Evolutionary conservation across 2,888 invertebrate species (phyloP), one percentile per base, ranked within the genome.

Genomic region (Pomacea canaliculata): DNA sequence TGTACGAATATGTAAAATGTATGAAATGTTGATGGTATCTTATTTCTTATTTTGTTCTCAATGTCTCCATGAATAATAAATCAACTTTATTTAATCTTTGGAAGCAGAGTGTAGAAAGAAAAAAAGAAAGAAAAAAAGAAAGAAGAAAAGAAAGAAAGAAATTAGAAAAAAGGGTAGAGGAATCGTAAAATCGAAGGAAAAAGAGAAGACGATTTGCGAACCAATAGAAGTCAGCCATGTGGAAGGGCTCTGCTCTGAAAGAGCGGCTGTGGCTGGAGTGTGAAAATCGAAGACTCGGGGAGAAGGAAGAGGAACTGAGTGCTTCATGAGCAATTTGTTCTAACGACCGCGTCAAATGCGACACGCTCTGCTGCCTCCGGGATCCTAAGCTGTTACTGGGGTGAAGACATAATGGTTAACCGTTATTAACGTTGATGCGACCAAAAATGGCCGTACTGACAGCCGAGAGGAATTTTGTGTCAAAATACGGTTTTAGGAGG

Each of bases 301-400:
- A 37, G 19, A 68, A 56, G 51, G 68, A 46, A 9, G 68, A 27
- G 37, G 27, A 27, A 27, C 19, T 27, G 16, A 66, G 27, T 66
- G 66, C 16, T 66, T 23, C 66, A 16, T 66, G 66, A 27, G 48
- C 68, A 68, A 68, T 68, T 68, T 68, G 68, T 68, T 68, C 13
- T 46, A 46, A 46, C 68, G 68, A 46, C 68, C 68, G 68, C 68
- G 48, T 68, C 18, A 9, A 46, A 12, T 46, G 68, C 48, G 27
- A 46, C 68, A 68, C 68, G 68, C 23, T 46, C 48, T 12, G 37
- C 37, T 68, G 68, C 37, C 13, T 46, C 7, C 48, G 68, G 27
- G 68, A 68, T 10, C 19, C 48, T 68, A 46, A 46, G 68, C 9
- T 46, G 68, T 68, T 68, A 68, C n/a, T 27, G 2, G 37, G 68